phyloP scores from a whole-genome alignment of 2,797 vertebrate genomes.

The Enteromius viviparus region DNA sequence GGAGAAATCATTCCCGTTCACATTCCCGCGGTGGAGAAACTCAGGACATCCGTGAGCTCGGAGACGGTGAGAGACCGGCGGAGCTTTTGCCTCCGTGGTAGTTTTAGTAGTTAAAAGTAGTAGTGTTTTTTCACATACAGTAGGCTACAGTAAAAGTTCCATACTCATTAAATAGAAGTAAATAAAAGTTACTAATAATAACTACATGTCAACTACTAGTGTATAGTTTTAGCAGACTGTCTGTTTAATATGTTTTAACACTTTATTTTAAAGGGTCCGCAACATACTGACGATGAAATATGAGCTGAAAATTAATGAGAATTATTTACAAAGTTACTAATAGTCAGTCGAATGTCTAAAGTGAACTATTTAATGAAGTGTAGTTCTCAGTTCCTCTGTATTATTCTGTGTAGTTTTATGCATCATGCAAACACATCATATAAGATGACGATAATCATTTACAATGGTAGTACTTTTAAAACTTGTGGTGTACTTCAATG shows the following conservation, averaged over 20 bases:
- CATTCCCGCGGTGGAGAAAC: slow-evolving; percentile 69
- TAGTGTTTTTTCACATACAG: neutral
- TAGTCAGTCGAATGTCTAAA: neutral
- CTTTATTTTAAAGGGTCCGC: too few relatives aligned
- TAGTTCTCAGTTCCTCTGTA: neutral
- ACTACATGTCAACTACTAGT: too few relatives aligned
- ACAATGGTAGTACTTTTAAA: neutral
- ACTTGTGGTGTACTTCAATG: neutral
- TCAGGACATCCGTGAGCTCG: slow-evolving; percentile 59
- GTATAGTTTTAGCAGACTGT: too few relatives aligned
- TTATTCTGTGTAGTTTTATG: neutral
- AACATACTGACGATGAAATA: neutral
- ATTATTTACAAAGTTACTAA: neutral
- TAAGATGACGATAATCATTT: neutral
- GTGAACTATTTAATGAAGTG: neutral
- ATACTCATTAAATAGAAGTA: neutral
- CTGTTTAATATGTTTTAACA: too few relatives aligned
- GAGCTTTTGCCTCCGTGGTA: too few relatives aligned
- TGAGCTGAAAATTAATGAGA: neutral
- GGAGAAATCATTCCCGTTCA: slow-evolving; percentile 63
- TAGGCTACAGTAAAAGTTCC: neutral
- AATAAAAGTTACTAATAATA: too few relatives aligned
- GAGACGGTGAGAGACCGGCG: slow-evolving; percentile 35
- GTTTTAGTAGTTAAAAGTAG: too few relatives aligned
- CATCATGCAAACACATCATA: neutral